A percentile compares a stretch with the other conserved stretches of the same genome.
These are phyloP conservation scores for Halictus quadricinctus DNA, from an alignment of 2,888 invertebrate species.

Conservation along the genomic window DNA sequence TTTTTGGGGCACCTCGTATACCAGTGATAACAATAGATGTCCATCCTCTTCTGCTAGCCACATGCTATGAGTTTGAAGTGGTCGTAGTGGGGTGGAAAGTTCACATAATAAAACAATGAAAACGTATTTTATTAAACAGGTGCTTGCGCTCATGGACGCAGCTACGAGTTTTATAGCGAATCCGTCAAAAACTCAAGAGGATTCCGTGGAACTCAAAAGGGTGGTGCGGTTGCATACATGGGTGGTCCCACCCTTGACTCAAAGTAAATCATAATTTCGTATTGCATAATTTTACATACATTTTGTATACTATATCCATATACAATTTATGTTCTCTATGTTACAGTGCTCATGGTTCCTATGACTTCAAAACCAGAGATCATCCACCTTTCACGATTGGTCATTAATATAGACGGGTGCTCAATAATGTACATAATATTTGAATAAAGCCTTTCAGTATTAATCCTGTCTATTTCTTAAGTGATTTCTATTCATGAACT, in stretches of 20 bases:
- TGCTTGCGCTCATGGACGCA: constrained; percentile 52
- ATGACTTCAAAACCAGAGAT: constrained; percentile 41
- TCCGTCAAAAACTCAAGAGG: constrained; percentile 49
- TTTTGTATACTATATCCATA: not conserved
- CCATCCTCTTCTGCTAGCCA: too few relatives aligned
- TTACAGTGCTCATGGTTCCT: constrained; percentile 57
- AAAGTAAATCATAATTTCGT: constrained; percentile 44
- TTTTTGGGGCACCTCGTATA: too few relatives aligned
- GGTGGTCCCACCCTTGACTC: constrained; percentile 53
- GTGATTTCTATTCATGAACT: not conserved
- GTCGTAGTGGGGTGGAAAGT: not conserved
- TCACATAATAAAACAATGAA: not conserved
- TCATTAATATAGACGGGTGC: not conserved
- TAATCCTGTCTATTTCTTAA: not conserved
- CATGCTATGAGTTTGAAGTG: not conserved
- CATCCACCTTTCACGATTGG: constrained; percentile 34
- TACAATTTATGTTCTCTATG: not conserved
- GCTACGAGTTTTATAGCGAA: constrained; percentile 55
- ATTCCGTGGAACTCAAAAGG: constrained; percentile 24
- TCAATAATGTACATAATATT: constrained; percentile 13
- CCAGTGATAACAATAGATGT: too few relatives aligned
- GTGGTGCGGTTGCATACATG: constrained; percentile 43
- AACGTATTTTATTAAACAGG: constrained; percentile 30
- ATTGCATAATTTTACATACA: not conserved
- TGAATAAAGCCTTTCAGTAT: not conserved